Evolutionary conservation across 2,797 vertebrate species (phyloP).

Genomic region (Melanotaenia boesemani): DNA sequence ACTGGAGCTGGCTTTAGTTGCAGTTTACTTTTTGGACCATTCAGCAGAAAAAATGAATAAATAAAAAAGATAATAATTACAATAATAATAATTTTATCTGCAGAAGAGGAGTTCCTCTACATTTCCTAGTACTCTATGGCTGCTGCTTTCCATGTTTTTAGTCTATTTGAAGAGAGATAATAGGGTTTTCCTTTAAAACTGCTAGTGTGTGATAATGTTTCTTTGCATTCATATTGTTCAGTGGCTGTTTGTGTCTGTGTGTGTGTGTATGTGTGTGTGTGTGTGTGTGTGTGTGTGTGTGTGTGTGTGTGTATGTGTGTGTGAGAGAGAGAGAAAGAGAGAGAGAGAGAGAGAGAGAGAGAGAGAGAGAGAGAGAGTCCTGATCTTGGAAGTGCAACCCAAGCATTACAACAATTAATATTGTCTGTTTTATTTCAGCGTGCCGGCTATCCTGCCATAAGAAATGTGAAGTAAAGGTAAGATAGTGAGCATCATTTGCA

Average conservation of each 20-base stretch:
- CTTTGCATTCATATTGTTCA: not conserved
- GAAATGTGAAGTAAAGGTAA: constrained; percentile 83
- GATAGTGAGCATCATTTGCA: constrained; percentile 19
- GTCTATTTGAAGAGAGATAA: not conserved
- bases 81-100: not conserved
- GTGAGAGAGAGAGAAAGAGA: no score
- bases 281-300: no score
- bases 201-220: not conserved
- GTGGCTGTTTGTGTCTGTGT: not conserved
- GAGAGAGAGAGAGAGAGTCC: no score
- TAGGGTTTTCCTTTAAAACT: not conserved
- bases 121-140: not conserved
- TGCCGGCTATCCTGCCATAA: constrained; percentile 75
- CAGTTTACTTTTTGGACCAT: not conserved
- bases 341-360: no score
- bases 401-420: not conserved
- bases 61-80: not conserved
- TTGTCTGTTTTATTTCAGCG: constrained; percentile 58
- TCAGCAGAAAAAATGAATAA: constrained; percentile 15
- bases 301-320: no score
- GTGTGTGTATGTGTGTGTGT: no score
- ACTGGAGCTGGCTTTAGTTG: constrained; percentile 17
- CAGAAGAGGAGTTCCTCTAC: not conserved
- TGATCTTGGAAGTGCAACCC: not conserved
- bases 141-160: not conserved